phyloP scores from a whole-genome alignment of 1,140 invertebrate genomes.

The Bombus impatiens region DNA sequence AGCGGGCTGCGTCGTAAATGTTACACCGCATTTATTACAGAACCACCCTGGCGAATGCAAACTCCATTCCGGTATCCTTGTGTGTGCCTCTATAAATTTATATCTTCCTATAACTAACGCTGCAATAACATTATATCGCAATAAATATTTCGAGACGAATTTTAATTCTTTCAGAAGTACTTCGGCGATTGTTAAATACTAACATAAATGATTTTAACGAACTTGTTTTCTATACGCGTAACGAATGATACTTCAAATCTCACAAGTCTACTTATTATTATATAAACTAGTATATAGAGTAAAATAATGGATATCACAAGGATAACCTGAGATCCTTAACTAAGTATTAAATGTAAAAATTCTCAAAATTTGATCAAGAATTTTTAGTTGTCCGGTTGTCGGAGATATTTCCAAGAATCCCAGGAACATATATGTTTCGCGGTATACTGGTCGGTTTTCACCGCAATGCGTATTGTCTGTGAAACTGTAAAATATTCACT shows the following conservation, averaged over 20 bases:
- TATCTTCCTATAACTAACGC: slow-evolving; percentile 52
- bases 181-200: background rate
- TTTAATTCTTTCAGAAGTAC: background rate
- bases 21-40: slow-evolving; percentile 68
- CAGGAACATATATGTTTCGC: background rate
- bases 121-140: background rate
- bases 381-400: background rate
- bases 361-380: background rate
- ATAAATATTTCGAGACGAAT: background rate
- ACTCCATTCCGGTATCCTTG: slow-evolving; percentile 30
- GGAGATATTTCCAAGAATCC: background rate
- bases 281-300: background rate
- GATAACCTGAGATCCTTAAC: background rate
- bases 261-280: no score
- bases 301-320: background rate
- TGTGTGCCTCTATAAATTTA: slow-evolving; percentile 61
- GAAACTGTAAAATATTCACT: background rate
- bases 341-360: background rate
- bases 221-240: background rate
- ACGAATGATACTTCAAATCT: background rate
- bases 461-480: background rate
- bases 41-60: slow-evolving; percentile 45
- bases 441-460: background rate
- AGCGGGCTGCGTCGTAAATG: slow-evolving; percentile 71
- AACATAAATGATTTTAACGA: background rate